Evolutionary conservation across 2,888 invertebrate genomes (phyloP).

Genomic region (Pilophorus perplexus): DNA sequence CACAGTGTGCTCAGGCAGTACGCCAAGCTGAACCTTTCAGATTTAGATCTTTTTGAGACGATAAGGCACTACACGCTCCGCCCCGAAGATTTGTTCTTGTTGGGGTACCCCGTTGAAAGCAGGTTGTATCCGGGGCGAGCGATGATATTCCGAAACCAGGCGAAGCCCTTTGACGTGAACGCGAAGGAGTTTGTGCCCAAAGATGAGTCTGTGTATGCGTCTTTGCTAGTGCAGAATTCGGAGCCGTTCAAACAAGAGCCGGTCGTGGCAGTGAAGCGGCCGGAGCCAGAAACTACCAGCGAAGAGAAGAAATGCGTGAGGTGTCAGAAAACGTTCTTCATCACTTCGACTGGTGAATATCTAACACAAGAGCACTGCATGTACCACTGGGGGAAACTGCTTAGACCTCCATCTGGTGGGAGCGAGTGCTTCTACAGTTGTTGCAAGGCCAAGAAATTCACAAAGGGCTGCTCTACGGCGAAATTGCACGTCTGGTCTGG

Average conservation of each 20-base stretch:
- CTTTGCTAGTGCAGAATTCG: constrained; percentile 36
- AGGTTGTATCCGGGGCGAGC: constrained; percentile 61
- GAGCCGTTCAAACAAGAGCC: constrained; percentile 39
- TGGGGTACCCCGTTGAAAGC: constrained; percentile 72
- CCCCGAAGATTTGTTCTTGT: constrained; percentile 61
- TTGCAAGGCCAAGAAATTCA: constrained; percentile 58
- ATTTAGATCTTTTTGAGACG: constrained; percentile 59
- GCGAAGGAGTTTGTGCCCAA: constrained; percentile 66
- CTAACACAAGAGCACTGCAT: constrained; percentile 70
- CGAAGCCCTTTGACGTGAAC: constrained; percentile 59
- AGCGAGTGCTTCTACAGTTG: constrained; percentile 58
- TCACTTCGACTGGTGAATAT: constrained; percentile 70
- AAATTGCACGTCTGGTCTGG: constrained; percentile 77
- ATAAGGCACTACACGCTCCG: constrained; percentile 64
- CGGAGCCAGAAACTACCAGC: constrained; percentile 24
- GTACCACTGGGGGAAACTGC: constrained; percentile 87
- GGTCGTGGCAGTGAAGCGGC: constrained; percentile 15
- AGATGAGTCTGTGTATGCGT: constrained; percentile 43
- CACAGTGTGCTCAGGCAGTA: constrained; percentile 45
- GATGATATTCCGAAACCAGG: constrained; percentile 59
- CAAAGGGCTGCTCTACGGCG: constrained; percentile 65
- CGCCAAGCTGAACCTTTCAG: constrained; percentile 54
- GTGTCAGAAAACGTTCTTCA: constrained; percentile 69
- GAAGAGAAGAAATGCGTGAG: constrained; percentile 61
- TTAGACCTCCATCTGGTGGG: constrained; percentile 53